Conservation (phyloP, 2,113 vertebrate genomes). For the Pipa parva region DNA sequence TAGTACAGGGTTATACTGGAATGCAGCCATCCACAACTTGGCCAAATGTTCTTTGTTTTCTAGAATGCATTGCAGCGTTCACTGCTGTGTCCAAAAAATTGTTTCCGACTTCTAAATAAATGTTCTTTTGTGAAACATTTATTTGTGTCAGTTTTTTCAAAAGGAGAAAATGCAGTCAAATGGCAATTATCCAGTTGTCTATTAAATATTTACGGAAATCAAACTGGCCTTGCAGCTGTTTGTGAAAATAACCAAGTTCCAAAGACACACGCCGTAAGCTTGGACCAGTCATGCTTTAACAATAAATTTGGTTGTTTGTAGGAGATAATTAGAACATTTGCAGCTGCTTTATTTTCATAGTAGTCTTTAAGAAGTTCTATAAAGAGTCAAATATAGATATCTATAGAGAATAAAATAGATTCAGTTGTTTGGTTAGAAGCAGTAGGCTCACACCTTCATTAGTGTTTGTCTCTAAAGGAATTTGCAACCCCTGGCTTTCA, state of each 20-base stretch:
- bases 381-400: too few species aligned
- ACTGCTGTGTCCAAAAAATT: background rate
- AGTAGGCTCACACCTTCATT: too few species aligned
- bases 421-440: too few species aligned
- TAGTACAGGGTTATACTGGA: background rate
- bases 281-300: too few species aligned
- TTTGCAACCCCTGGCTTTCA: too few species aligned
- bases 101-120: slow-evolving; percentile 20
- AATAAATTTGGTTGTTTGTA: too few species aligned
- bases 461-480: too few species aligned
- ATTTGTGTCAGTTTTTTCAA: slow-evolving; percentile 7
- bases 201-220: slow-evolving; percentile 22
- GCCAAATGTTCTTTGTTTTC: slow-evolving; percentile 14
- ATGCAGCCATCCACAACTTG: background rate
- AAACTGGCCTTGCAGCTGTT: background rate
- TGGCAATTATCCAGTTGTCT: slow-evolving; percentile 8
- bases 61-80: slow-evolving; percentile 14
- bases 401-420: too few species aligned
- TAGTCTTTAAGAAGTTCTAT: too few species aligned
- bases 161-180: background rate
- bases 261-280: background rate
- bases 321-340: too few species aligned
- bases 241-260: slow-evolving; percentile 5
- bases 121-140: slow-evolving; percentile 24
- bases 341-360: too few species aligned